Evolutionary conservation across 2,797 vertebrate species (phyloP).

Genomic region (Enteromius thamalakanensis): DNA sequence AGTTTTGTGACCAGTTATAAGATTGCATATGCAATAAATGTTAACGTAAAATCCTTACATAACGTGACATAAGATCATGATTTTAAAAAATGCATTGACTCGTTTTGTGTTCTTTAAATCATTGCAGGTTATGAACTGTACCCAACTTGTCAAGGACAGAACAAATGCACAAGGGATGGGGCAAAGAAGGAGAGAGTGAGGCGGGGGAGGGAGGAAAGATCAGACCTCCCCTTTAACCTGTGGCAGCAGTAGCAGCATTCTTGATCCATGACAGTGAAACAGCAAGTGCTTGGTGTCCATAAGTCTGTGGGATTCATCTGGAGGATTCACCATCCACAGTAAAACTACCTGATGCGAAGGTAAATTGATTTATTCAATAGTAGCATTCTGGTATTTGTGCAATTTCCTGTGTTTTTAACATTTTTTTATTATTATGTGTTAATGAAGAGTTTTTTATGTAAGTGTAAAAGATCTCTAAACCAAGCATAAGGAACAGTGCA

Average conservation of each 20-base stretch:
- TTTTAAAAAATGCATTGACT: background rate
- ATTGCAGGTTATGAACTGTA: constrained; percentile 38
- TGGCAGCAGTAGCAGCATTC: constrained; percentile 63
- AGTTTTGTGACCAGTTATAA: background rate
- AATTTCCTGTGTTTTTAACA: background rate
- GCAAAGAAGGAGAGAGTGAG: constrained; percentile 43
- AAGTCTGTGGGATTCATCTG: constrained; percentile 11
- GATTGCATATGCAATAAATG: background rate
- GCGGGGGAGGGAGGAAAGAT: constrained; percentile 62
- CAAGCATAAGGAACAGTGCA: background rate
- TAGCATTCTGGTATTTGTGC: background rate
- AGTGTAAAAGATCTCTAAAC: background rate
- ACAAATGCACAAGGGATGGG: constrained; percentile 44
- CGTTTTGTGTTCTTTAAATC: constrained; percentile 6
- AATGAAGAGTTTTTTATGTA: background rate
- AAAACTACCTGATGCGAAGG: constrained; percentile 44
- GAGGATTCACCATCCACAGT: background rate
- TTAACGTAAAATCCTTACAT: background rate
- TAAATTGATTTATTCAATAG: constrained; percentile 4
- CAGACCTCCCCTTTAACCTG: constrained; percentile 58
- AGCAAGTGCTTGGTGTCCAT: constrained; percentile 57
- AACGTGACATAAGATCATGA: background rate
- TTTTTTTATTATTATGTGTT: background rate
- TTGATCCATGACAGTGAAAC: constrained; percentile 65
- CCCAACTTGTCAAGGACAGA: constrained; percentile 41